Conservation (phyloP, 2,797 vertebrate species). For the Intellagama lesueurii region DNA sequence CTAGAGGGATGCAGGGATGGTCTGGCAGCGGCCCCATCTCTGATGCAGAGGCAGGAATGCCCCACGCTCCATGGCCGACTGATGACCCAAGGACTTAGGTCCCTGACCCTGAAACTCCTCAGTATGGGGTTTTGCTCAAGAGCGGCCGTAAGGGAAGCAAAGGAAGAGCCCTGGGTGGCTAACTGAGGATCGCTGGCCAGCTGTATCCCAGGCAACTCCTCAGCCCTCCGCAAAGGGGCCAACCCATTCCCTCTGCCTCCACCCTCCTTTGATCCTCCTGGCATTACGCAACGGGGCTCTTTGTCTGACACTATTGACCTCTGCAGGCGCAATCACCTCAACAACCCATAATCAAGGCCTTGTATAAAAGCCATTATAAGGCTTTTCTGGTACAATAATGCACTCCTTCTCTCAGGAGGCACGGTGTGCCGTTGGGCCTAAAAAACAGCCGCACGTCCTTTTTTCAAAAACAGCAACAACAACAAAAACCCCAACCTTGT, state of each 20-base stretch:
- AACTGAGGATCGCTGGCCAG: rapidly evolving
- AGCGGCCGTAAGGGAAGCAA: background rate
- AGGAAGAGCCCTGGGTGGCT: background rate
- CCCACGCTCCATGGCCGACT: no score
- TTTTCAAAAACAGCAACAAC: background rate
- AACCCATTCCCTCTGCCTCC: background rate
- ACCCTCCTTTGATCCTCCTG: slow-evolving; percentile 10
- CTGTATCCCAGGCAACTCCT: background rate
- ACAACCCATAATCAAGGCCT: slow-evolving; percentile 17
- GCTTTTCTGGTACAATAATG: background rate
- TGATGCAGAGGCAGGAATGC: no score
- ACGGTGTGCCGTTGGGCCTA: rapidly evolving
- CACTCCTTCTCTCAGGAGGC: background rate
- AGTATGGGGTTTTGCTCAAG: no score
- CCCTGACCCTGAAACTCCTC: no score
- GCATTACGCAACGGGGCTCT: slow-evolving; percentile 9
- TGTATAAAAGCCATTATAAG: background rate
- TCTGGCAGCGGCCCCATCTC: no score
- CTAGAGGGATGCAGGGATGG: no score
- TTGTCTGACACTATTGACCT: background rate
- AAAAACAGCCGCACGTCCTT: rapidly evolving
- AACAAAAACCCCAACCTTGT: background rate
- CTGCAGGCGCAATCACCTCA: slow-evolving; percentile 28
- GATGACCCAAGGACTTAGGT: no score
- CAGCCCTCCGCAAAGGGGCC: background rate